Percentiles rank a stretch among this genome's conserved stretches.
Evolutionary conservation across 2,797 vertebrate genomes (phyloP).

Genomic region (Falco concolor): DNA sequence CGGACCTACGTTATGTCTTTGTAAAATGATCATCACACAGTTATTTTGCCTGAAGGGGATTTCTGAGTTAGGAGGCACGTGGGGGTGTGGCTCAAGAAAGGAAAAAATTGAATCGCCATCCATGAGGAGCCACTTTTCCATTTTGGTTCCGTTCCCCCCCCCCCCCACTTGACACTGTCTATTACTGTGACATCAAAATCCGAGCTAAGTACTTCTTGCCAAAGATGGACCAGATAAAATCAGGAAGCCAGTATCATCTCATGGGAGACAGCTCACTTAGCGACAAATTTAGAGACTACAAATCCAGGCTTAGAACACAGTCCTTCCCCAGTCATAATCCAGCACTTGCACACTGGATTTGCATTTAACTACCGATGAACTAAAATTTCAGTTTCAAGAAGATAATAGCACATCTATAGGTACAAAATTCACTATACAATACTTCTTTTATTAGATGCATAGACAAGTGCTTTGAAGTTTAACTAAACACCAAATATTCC

Average conservation of each 20-base stretch:
- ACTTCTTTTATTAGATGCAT: neutral
- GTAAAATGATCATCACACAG: neutral
- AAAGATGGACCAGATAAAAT: slow-evolving; percentile 39
- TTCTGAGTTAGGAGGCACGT: neutral
- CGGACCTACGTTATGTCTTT: neutral
- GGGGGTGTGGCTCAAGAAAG: neutral
- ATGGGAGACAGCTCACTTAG: slow-evolving; percentile 33
- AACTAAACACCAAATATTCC: neutral
- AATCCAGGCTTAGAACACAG: slow-evolving; percentile 42
- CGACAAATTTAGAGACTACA: slow-evolving; percentile 38
- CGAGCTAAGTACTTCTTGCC: neutral
- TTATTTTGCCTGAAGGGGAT: slow-evolving; percentile 10
- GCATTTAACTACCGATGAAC: neutral
- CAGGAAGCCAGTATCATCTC: slow-evolving; percentile 7
- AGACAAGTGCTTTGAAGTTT: neutral
- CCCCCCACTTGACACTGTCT: neutral
- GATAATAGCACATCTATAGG: neutral
- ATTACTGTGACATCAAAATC: slow-evolving; percentile 48
- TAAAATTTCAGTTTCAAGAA: neutral
- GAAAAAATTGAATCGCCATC: neutral
- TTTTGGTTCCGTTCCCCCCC: fast-evolving
- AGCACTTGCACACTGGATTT: slow-evolving; percentile 22
- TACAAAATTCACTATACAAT: neutral
- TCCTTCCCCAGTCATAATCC: slow-evolving; percentile 42
- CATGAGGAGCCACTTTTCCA: slow-evolving; percentile 3